phyloP scores from a whole-genome alignment of 1,140 invertebrate genomes.

The Danaus plexippus region DNA sequence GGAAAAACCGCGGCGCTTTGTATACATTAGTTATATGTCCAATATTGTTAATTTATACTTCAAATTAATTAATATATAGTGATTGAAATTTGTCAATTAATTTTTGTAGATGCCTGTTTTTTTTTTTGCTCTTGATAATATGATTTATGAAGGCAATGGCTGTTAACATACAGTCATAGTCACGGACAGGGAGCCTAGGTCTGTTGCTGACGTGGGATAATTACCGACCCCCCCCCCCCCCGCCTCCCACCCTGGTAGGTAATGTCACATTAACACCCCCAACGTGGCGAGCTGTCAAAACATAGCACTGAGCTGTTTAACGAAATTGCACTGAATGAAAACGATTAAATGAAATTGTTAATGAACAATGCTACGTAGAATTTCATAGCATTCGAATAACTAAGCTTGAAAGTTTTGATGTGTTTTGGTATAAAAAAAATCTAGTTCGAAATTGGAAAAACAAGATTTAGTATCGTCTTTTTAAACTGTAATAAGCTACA shows the following conservation, averaged over 20 bases:
- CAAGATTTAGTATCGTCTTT: not conserved
- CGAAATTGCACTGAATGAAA: conserved; percentile 53
- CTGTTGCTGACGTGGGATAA: conserved; percentile 62
- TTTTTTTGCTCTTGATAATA: conserved; percentile 16
- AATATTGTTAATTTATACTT: too few relatives aligned
- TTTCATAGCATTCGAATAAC: not conserved
- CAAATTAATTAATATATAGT: conserved; percentile 1
- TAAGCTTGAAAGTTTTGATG: too few relatives aligned
- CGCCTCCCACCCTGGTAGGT: conserved; percentile 29
- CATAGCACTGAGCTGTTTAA: conserved; percentile 47
- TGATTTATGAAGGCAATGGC: conserved; percentile 37
- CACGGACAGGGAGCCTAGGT: conserved; percentile 55
- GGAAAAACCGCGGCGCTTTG: conserved; percentile 37
- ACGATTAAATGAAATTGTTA: conserved; percentile 26
- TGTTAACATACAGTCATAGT: conserved; percentile 46
- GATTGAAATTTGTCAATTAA: not conserved
- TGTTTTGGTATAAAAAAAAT: too few relatives aligned
- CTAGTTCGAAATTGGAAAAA: too few relatives aligned
- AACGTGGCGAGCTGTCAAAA: conserved; percentile 58
- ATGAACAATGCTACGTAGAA: conserved; percentile 9
- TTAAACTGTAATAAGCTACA: not conserved
- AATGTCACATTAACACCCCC: conserved; percentile 65
- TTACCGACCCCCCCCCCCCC: conserved; percentile 40
- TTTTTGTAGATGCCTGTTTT: conserved; percentile 7
- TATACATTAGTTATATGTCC: conserved; percentile 12